phyloP scores from a whole-genome alignment of 2,797 vertebrate species.

The Betta splendens region DNA sequence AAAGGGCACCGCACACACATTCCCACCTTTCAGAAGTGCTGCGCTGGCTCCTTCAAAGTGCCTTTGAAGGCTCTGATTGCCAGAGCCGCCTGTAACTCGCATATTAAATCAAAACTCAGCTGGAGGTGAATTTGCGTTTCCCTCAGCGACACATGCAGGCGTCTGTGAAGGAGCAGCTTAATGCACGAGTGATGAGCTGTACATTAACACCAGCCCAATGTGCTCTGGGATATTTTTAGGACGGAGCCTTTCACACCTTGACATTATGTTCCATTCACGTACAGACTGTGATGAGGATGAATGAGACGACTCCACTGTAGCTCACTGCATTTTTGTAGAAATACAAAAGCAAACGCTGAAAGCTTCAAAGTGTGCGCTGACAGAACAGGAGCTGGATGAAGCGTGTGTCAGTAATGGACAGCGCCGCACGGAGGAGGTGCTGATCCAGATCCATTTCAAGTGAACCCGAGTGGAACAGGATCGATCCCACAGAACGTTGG shows the following conservation, averaged over 20 bases:
- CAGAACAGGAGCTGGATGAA: not conserved
- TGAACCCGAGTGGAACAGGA: slow-evolving; percentile 26
- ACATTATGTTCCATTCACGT: not conserved
- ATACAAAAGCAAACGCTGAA: not conserved
- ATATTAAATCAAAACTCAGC: not conserved
- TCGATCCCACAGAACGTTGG: not conserved
- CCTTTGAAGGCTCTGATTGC: slow-evolving; percentile 63
- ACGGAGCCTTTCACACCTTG: slow-evolving; percentile 11
- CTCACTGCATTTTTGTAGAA: not conserved
- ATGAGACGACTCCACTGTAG: not conserved
- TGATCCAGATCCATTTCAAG: slow-evolving; percentile 22
- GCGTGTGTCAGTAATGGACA: not conserved
- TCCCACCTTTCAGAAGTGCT: slow-evolving; percentile 53
- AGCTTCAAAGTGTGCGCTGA: not conserved
- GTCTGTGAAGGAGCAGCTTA: not conserved
- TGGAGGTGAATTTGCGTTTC: not conserved
- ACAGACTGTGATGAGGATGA: not conserved
- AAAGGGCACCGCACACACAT: slow-evolving; percentile 39
- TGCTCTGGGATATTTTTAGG: not conserved
- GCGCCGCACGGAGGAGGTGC: not conserved
- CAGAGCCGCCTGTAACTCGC: slow-evolving; percentile 32
- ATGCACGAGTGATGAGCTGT: not conserved
- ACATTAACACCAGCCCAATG: not conserved
- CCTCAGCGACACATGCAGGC: not conserved
- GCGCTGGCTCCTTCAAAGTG: slow-evolving; percentile 48